These are phyloP conservation scores for Macrocentrus cingulum DNA, from an alignment of 1,140 invertebrate species.

Conservation along the genomic window DNA sequence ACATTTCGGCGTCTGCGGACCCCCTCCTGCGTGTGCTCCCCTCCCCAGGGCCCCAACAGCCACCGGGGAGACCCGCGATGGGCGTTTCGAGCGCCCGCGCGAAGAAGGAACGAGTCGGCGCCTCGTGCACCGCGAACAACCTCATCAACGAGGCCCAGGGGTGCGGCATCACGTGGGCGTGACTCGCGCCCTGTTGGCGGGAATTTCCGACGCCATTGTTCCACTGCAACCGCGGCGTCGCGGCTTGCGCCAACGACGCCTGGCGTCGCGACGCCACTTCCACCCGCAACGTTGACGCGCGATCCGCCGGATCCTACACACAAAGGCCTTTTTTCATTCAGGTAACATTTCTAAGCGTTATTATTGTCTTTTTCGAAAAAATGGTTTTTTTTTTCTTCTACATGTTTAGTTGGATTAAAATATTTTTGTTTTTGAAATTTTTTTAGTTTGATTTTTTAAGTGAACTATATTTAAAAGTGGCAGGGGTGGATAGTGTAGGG, in stretches of 20 bases:
- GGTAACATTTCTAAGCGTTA: background rate
- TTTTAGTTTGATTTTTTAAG: too few species aligned
- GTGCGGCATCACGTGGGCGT: slow-evolving; percentile 29
- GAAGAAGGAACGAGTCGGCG: background rate
- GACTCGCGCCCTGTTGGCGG: slow-evolving; percentile 30
- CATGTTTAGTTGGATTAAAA: too few species aligned
- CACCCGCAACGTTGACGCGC: slow-evolving; percentile 41
- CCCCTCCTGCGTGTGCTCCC: slow-evolving; percentile 32
- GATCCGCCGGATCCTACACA: slow-evolving; percentile 17
- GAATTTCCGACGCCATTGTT: slow-evolving; percentile 45
- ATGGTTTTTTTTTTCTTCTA: background rate
- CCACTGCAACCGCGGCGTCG: background rate
- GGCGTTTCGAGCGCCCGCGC: slow-evolving; percentile 1
- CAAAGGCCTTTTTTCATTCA: background rate
- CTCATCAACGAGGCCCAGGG: background rate
- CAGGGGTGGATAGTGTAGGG: too few species aligned
- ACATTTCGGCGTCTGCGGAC: slow-evolving; percentile 28
- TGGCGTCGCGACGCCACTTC: slow-evolving; percentile 49
- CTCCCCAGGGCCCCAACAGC: background rate
- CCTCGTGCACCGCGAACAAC: background rate
- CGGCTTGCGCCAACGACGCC: slow-evolving; percentile 35
- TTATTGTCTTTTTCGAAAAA: too few species aligned
- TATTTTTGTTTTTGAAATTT: background rate
- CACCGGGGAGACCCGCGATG: background rate
- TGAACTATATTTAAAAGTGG: too few species aligned